Conservation (phyloP, 1,140 invertebrate species). For the Lepidurus packardi region DNA sequence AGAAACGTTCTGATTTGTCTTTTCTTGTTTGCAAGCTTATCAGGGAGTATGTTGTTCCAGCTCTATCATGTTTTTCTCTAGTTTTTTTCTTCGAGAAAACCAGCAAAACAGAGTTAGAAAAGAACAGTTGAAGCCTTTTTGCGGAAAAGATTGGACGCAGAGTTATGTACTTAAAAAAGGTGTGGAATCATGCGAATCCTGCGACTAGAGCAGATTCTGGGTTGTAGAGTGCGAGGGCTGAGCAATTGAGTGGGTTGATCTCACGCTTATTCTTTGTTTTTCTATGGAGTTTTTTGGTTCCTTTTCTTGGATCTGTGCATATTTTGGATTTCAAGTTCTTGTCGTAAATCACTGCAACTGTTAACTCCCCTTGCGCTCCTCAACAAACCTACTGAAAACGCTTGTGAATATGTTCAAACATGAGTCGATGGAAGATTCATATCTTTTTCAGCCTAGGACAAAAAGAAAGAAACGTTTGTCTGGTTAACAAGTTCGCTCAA, state of each 20-base stretch:
- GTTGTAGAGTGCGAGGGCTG: conserved; percentile 3
- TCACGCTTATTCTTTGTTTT: not conserved
- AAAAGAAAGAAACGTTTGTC: not conserved
- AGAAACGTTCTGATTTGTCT: not conserved
- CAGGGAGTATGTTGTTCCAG: not conserved
- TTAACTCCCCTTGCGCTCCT: not conserved
- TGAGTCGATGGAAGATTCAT: not conserved
- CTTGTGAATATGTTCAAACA: not conserved
- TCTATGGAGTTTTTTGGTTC: not conserved
- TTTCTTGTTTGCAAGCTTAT: not conserved
- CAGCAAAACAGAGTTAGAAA: not conserved
- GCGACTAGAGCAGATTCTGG: not conserved
- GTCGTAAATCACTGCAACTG: not conserved
- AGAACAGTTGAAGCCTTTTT: not conserved
- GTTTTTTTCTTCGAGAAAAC: not conserved
- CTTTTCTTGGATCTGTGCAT: not conserved
- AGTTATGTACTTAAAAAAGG: not conserved
- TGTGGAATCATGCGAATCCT: not conserved
- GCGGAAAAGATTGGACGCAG: not conserved
- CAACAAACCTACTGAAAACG: not conserved
- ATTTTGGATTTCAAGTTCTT: not conserved
- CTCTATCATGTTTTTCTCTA: not conserved
- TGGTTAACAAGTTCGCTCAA: not conserved
- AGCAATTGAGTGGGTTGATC: conserved; percentile 12
- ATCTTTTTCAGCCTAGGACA: not conserved